Conservation (phyloP, 2,113 vertebrate genomes). For the Pseudorectes ferrugineus region DNA sequence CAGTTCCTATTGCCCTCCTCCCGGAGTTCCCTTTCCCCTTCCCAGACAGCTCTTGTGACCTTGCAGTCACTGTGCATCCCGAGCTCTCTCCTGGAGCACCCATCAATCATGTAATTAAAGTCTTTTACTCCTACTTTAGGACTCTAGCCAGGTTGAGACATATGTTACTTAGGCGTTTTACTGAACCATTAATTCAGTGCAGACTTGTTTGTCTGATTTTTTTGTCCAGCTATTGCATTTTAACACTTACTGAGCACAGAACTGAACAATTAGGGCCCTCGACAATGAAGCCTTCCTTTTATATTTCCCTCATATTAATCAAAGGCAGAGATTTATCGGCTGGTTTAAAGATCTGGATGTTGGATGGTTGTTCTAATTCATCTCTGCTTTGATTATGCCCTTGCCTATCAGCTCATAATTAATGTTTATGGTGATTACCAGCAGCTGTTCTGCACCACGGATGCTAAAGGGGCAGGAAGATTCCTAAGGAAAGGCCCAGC, state of each 20-base stretch:
- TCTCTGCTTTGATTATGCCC: background rate
- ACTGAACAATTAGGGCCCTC: background rate
- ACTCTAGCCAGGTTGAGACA: constrained; percentile 9
- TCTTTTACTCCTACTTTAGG: background rate
- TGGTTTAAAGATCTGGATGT: background rate
- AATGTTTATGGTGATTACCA: background rate
- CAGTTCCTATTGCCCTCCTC: background rate
- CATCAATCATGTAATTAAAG: background rate
- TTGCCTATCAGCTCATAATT: background rate
- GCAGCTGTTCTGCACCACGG: background rate
- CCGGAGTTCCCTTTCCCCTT: background rate
- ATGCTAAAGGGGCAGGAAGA: background rate
- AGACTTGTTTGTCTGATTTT: background rate
- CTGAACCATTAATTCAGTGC: background rate
- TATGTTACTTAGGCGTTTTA: constrained; percentile 16
- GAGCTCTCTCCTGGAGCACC: background rate
- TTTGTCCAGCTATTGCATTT: background rate
- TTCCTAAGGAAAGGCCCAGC: background rate
- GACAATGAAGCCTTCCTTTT: background rate
- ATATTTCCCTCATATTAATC: background rate
- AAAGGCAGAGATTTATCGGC: background rate
- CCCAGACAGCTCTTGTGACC: background rate
- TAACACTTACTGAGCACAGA: background rate
- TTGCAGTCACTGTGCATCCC: background rate
- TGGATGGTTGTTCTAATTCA: background rate